These are phyloP conservation scores for Icerya purchasi DNA, from an alignment of 2,888 invertebrate species.

Conservation along the genomic window DNA sequence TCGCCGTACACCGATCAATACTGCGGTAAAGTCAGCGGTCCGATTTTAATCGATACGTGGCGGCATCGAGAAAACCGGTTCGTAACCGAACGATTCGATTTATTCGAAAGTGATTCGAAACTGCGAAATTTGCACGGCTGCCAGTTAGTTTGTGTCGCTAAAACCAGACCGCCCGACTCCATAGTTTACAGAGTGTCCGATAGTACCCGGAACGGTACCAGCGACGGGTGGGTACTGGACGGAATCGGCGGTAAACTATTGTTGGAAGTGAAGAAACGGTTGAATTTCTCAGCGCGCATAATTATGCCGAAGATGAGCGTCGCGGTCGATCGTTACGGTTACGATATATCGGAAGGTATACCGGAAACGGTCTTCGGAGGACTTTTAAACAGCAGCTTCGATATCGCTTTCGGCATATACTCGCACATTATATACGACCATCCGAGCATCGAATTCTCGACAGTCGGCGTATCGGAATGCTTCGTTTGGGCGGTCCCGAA, in stretches of 20 bases:
- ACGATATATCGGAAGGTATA: conserved; percentile 13
- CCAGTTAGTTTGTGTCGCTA: conserved; percentile 7
- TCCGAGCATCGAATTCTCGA: conserved; percentile 9
- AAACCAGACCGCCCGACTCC: conserved; percentile 13
- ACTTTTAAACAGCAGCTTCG: conserved; percentile 7
- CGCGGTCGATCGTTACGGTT: conserved; percentile 12
- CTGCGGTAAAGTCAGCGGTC: background rate
- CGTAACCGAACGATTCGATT: background rate
- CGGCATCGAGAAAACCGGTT: background rate
- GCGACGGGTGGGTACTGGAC: conserved; percentile 7
- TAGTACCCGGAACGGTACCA: background rate
- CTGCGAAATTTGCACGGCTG: conserved; percentile 7
- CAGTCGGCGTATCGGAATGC: conserved; percentile 7
- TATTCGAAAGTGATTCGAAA: background rate
- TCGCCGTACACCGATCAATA: conserved; percentile 1
- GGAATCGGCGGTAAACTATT: conserved; percentile 10
- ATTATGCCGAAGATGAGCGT: conserved; percentile 9
- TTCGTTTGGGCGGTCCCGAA: conserved; percentile 12
- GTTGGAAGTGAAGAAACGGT: background rate
- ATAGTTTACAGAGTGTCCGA: background rate
- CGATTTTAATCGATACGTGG: conserved; percentile 3
- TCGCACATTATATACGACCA: conserved; percentile 14
- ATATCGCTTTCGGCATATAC: conserved; percentile 12
- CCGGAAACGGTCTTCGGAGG: conserved; percentile 6
- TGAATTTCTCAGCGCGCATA: conserved; percentile 9